Evolutionary conservation across 2,113 vertebrate genomes (phyloP), one percentile per base, ranked within the genome.

Genomic region (Onychostoma macrolepis): DNA sequence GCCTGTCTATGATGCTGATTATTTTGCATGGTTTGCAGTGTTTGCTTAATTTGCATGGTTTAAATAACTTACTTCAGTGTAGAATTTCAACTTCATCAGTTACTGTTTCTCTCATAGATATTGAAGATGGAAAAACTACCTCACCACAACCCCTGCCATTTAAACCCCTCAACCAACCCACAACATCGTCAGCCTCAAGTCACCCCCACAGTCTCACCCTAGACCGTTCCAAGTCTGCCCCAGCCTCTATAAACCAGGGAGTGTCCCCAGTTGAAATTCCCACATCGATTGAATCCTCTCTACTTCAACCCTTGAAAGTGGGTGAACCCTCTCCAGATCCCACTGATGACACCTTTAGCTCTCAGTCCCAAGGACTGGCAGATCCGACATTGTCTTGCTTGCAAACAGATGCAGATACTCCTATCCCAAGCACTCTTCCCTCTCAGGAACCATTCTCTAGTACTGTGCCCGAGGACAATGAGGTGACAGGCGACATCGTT

Each of bases 91-190:
- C 21, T 67, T 7, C 65, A 80, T 88, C 88, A 90, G n/a, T 85
- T 65, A 65, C 30, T 24, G 17, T 79, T 90, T 86, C 71, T 80
- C 75, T 83, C 75, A 78, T 91, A 95, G 94, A 95, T 91, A 94
- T 92, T 94, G 94, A 97, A 97, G 95, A 98, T 95, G 96, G 97
- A 97, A 97, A 95, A 98, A 97, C 98, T 99, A 99, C 98, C 98
- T 99, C 98, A 98, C 96, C 95, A 93, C 95, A 95, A 95, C 94
- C 92, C 94, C 94, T 95, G 92, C 95, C 96, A 87, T 95, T 96
- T 91, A 94, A 92, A 94, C 94, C 96, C 90, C 94, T 93, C 92
- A 89, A 94, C 92, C 94, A 91, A 89, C 94, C 94, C 92, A 91
- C 90, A 90, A 92, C 94, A 92, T 89, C 94, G 92, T 91, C 90